phyloP scores from a whole-genome alignment of 2,113 vertebrate species.

The Ageneiosus marmoratus region DNA sequence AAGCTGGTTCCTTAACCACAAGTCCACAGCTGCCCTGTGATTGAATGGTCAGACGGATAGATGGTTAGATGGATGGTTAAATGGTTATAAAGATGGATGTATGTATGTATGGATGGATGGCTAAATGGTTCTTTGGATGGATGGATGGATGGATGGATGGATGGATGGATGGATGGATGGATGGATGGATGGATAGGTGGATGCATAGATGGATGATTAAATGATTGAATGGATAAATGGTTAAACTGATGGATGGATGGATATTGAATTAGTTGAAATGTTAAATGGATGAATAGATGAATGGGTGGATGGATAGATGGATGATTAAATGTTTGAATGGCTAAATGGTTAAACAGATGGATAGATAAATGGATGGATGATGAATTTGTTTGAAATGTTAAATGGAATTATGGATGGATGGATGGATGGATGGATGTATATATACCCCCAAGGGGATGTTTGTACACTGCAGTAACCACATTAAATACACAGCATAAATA shows the following conservation, averaged over 20 bases:
- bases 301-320: not conserved
- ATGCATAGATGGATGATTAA: not conserved
- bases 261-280: too few species aligned
- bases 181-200: not conserved
- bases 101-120: not conserved
- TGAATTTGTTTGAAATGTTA: not conserved
- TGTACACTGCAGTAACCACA: not conserved
- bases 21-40: too few species aligned
- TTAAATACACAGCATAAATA: not conserved
- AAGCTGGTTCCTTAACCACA: too few species aligned
- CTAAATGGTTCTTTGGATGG: not conserved
- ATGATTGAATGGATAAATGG: not conserved
- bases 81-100: not conserved
- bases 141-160: not conserved
- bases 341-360: not conserved
- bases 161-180: not conserved
- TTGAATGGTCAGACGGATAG: too few species aligned
- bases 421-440: not conserved
- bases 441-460: not conserved
- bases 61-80: not conserved
- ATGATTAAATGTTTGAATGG: not conserved
- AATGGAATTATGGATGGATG: not conserved
- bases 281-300: not conserved
- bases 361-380: not conserved
- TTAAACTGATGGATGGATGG: not conserved